Base-by-base conservation (phyloP, 2,888 invertebrate genomes). In the Autographa gamma region DNA sequence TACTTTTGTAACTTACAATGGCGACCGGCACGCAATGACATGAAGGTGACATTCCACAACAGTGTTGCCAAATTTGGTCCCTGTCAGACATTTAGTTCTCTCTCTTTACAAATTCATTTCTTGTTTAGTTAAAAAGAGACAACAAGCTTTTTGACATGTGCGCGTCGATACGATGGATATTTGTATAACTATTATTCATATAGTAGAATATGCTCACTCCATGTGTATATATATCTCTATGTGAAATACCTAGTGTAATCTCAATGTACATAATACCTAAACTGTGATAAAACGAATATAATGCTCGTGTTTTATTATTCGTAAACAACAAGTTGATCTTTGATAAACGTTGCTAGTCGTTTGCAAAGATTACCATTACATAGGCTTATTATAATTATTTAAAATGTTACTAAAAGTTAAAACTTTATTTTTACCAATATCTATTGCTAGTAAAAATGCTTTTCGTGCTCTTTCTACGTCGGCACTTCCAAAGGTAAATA, bases 401-500 rank as follows among this genome's bases (percentile, higher is more conserved):
- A 79, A 68, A 31, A 87, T 85, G 85, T 69, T 88, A 62, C 43
- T 83, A 66, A 74, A 71, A 70, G 59, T 85, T 60, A 87, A 71
- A 69, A 85, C 77, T 68, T 68, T 79, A 59, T 62, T 84, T 69
- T 59, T 64, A 32, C 75, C 81, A 18, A 0, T 83, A 58, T 0
- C 63, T 41, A 76, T 67, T 63, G 0, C 79, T 58, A 74, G 80
- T 69, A 81, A 74, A 76, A 84, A 83, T 78, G 41, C 76, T 66
- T 76, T 34, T 67, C 73, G 75, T 66, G 74, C 76, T 43, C 73
- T 88, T 60, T 89, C 89, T 18, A 85, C 88, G 66, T 34, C 83
- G 48, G 74, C 79, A 62, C 54, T 69, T 63, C 81, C 80, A 41
- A 89, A 88, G 86, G 90, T 91, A 83, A 76, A 13, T 48, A 43